Base-by-base conservation (phyloP, 2,888 invertebrate genomes). In the Latrodectus hesperus region DNA sequence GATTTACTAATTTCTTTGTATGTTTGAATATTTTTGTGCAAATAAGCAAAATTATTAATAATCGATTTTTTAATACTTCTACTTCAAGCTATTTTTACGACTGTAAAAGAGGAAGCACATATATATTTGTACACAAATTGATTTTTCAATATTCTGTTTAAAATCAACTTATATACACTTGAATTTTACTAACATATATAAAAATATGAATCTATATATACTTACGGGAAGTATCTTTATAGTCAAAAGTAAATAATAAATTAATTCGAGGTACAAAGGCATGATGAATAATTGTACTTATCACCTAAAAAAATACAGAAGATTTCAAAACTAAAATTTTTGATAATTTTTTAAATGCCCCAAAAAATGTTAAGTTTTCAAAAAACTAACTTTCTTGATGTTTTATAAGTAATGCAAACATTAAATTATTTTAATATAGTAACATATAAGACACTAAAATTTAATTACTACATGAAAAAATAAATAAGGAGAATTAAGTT, bases 201-300 rank as follows among this genome's bases (percentile, higher is more conserved):
- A 60, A 60, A 60, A 60, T 60, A 16, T 60, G 0, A 4, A 4
- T 9, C 12, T 9, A 55, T 55, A 22, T n/a, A 64, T 65, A 78
- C 88, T 88, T 71, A 88, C 88, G 71, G 38, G 76, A 75, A 26
- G 26, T 71, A 14, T 85, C 85, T 72, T 78, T 70, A 82, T 90
- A 97, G 92, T 97, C 97, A 92, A 96, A 97, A 9, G 96, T 96
- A 93, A 98, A 98, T 84, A 98, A 94, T 68, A 97, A 93, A 91
- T 96, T 95, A 92, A 97, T 96, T 55, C 96, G 94, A 90, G 95
- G 95, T 6, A 97, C 97, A 92, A 96, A 97, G 1, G 96, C 96
- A 93, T 97, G 96, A 92, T 97, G 96, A 67, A 97, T 93, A 73
- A 98, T 92, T 0, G 97, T 95, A 91, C 96, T 95, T 16, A 96